These are phyloP conservation scores for Aphidoletes aphidimyza DNA, from an alignment of 2,888 invertebrate genomes.

Conservation along the genomic window DNA sequence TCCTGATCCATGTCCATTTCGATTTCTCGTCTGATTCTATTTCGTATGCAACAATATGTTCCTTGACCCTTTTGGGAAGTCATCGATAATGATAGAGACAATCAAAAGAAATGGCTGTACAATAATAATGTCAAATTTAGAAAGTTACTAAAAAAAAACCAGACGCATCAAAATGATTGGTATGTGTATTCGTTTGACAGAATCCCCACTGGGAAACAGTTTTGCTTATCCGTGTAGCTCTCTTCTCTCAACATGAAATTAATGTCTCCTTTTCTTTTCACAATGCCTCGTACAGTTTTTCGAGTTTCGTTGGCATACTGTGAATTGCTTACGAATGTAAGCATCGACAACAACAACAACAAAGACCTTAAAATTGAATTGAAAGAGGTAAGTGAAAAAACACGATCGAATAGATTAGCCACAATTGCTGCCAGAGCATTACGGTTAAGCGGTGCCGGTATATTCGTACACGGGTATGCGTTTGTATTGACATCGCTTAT, in stretches of 20 bases:
- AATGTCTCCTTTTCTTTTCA: constrained; percentile 7
- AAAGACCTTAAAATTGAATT: too few species aligned
- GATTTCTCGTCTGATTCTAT: constrained; percentile 32
- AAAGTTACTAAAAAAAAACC: constrained; percentile 36
- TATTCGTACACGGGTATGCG: too few species aligned
- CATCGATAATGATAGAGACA: background rate
- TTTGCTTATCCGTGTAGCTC: background rate
- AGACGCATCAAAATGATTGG: constrained; percentile 27
- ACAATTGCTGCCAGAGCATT: background rate
- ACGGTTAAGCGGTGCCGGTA: background rate
- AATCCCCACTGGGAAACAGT: constrained; percentile 37
- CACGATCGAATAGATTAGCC: constrained; percentile 33
- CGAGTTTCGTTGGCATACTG: background rate
- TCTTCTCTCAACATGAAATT: background rate
- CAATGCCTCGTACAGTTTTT: background rate
- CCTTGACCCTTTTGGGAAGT: constrained; percentile 33
- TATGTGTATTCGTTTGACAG: constrained; percentile 33
- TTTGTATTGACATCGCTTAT: constrained; percentile 13
- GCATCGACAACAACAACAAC: too few species aligned
- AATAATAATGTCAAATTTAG: background rate
- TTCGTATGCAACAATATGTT: background rate
- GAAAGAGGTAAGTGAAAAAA: constrained; percentile 44
- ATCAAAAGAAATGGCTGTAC: background rate
- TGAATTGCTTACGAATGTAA: background rate
- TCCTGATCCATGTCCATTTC: too few species aligned